These are phyloP conservation scores for Drosophila insularis DNA, from an alignment of 1,140 invertebrate species.

Conservation along the genomic window DNA sequence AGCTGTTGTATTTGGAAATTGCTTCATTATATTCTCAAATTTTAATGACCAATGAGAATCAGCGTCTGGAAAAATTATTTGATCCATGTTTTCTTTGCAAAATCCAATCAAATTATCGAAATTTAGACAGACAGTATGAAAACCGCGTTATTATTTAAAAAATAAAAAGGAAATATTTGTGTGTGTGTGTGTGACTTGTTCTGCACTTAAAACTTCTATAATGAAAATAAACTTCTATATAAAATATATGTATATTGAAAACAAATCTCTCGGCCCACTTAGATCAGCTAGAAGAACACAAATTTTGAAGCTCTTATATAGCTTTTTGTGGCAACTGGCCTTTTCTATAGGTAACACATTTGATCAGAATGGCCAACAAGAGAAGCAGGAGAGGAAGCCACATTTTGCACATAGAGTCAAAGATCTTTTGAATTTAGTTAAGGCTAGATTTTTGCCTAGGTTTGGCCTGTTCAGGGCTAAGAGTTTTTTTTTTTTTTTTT, in stretches of 20 bases:
- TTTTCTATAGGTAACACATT: no score
- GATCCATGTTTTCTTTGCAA: neutral
- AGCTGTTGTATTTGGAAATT: neutral
- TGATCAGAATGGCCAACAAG: no score
- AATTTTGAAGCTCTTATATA: no score
- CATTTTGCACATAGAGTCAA: neutral
- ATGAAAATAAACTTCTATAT: no score
- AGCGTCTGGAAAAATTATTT: neutral
- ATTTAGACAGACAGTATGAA: neutral
- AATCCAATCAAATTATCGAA: neutral
- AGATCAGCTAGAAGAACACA: no score
- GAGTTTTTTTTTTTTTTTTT: no score
- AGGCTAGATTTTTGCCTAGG: slow-evolving; percentile 39
- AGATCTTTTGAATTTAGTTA: slow-evolving; percentile 38
- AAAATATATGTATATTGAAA: no score
- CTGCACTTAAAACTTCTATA: no score
- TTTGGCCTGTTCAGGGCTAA: slow-evolving; percentile 42
- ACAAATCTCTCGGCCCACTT: no score
- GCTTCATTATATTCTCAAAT: neutral
- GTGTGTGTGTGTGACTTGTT: no score
- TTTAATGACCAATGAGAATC: neutral
- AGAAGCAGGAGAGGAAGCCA: no score
- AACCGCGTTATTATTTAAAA: neutral
- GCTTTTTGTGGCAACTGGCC: no score
- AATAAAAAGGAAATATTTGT: neutral